Percentiles rank a stretch among this genome's conserved stretches.
These are phyloP conservation scores for Diprion similis DNA, from an alignment of 1,140 invertebrate species.

Conservation along the genomic window DNA sequence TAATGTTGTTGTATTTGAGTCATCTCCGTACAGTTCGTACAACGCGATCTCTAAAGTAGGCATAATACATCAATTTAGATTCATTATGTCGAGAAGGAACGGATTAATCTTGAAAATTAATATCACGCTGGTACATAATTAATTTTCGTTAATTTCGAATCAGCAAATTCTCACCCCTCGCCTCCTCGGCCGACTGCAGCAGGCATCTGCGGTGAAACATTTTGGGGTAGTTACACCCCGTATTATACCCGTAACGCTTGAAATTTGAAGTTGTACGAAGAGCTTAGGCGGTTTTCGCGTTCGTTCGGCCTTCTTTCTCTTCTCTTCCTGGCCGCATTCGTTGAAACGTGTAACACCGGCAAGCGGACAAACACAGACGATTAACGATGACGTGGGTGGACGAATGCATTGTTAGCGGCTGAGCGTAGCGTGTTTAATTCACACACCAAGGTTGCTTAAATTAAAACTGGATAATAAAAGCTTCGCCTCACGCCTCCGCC, in stretches of 20 bases:
- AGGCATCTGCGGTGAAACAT: constrained; percentile 11
- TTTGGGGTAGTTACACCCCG: no score
- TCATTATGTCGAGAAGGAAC: constrained; percentile 16
- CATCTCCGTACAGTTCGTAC: no score
- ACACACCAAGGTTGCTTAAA: constrained; percentile 59
- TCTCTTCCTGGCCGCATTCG: constrained; percentile 32
- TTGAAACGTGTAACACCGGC: constrained; percentile 29
- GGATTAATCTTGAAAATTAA: constrained; percentile 59
- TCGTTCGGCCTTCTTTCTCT: background rate
- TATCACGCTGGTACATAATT: constrained; percentile 55
- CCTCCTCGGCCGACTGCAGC: constrained; percentile 17
- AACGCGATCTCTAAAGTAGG: no score
- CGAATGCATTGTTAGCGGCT: constrained; percentile 23
- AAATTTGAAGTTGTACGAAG: background rate
- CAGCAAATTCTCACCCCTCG: constrained; percentile 34
- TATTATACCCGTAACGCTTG: no score
- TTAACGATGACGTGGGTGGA: constrained; percentile 34
- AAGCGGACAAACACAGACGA: constrained; percentile 37
- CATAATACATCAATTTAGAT: no score
- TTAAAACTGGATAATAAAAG: constrained; percentile 62
- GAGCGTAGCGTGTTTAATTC: constrained; percentile 52
- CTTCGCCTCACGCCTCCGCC: constrained; percentile 32
- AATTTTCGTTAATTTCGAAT: constrained; percentile 60
- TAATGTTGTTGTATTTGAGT: no score
- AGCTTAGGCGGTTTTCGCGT: background rate